Base-by-base conservation (phyloP, 2,888 invertebrate species). In the Cerceris rybyensis region DNA sequence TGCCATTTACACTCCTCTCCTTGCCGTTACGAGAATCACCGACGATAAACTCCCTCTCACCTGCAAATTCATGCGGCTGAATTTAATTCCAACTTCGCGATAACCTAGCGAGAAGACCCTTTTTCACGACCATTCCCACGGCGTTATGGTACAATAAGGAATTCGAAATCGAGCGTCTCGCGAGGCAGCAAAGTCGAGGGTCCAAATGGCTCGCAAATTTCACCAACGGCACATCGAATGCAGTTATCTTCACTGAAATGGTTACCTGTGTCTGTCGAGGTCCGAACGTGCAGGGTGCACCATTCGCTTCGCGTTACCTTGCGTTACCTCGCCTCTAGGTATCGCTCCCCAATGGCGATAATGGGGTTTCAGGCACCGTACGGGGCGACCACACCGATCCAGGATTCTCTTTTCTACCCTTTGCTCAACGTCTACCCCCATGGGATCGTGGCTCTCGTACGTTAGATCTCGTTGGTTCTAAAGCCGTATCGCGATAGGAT, bases 331-430 rank as follows among this genome's bases (percentile, higher is more conserved):
- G 28, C 58, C 65, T 73, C 68, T 76, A 60, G 63, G 74, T 81
- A 83, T 83, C 79, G 60, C 67, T 46, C 72, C 70, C 74, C 74
- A 75, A 81, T 69, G 74, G 59, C 69, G 78, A 64, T 85, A 83
- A 85, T 81, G 78, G 78, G 67, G 74, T 81, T 67, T 65, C 82
- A 70, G 78, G 66, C 28, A 28, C 78, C 70, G 66, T 64, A 55
- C 58, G 65, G 55, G 60, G 72, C 55, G 68, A 70, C 57, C 61
- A 43, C 65, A 74, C 59, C 85, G 72, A 86, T 86, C 81, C 81
- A 58, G 72, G 74, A 77, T 78, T 80, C 79, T 70, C 84, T 71
- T 78, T 77, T 80, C 78, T 73, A 72, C 80, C 80, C 80, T 80
- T 86, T 79, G 63, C 71, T 72, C 46, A 76, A 13, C 71, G 67